phyloP scores from a whole-genome alignment of 1,140 invertebrate genomes.

The Formica selysi region DNA sequence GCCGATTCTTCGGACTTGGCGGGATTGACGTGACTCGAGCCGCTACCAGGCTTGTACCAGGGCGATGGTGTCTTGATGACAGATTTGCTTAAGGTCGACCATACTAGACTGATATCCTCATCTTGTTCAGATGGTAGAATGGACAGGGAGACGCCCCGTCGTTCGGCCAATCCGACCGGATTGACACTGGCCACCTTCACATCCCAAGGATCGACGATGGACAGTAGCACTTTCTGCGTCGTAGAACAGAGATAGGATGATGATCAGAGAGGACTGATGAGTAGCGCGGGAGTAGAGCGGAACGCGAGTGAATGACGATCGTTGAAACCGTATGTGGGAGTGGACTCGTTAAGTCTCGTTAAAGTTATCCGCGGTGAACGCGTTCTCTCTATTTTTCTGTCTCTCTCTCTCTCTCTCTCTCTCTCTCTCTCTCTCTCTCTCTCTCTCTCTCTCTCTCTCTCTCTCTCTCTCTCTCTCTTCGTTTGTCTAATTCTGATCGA shows the following conservation, averaged over 20 bases:
- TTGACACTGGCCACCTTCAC: conserved; percentile 84
- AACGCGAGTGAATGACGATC: conserved; percentile 36
- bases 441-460: background rate
- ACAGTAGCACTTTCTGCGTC: conserved; percentile 84
- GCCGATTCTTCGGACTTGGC: background rate
- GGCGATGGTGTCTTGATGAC: conserved; percentile 79
- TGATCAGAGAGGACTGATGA: conserved; percentile 62
- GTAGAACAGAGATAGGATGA: conserved; percentile 72
- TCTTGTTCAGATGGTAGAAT: conserved; percentile 60
- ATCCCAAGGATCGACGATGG: conserved; percentile 85
- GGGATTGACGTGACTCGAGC: background rate
- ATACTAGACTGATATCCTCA: conserved; percentile 44
- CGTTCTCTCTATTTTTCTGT: conserved; percentile 11
- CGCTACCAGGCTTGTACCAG: conserved; percentile 82
- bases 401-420: background rate
- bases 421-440: background rate
- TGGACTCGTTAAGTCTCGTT: conserved; percentile 78
- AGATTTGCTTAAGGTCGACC: conserved; percentile 43
- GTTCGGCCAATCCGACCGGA: conserved; percentile 78
- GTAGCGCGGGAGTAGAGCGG: conserved; percentile 28
- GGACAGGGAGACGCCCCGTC: conserved; percentile 78
- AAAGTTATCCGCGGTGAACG: conserved; percentile 55
- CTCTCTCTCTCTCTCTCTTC: background rate
- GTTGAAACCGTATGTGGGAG: conserved; percentile 70
- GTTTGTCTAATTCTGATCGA: conserved; percentile 17